These are phyloP conservation scores for Thyatira batis DNA, from an alignment of 2,888 invertebrate genomes.

Conservation along the genomic window DNA sequence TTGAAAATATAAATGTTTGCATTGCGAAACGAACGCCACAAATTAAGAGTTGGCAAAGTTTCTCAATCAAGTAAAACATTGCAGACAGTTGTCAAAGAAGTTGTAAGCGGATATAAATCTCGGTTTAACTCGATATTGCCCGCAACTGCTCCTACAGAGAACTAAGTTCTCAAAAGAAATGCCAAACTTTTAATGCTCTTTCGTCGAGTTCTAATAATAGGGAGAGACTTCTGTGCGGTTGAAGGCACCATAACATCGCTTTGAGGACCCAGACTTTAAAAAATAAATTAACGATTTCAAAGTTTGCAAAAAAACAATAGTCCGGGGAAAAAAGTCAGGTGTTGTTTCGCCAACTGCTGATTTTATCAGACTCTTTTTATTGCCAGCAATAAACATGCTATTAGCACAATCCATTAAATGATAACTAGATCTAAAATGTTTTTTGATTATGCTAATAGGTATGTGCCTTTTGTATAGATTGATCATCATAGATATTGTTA, in stretches of 20 bases:
- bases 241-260: neutral
- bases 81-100: constrained; percentile 63
- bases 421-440: neutral
- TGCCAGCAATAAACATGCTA: constrained; percentile 15
- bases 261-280: neutral
- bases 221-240: constrained; percentile 52
- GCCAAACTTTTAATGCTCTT: constrained; percentile 71
- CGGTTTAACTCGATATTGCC: constrained; percentile 65
- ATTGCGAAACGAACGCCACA: constrained; percentile 8
- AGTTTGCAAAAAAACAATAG: too few relatives aligned
- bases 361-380: constrained; percentile 17
- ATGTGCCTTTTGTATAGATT: too few relatives aligned
- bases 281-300: neutral
- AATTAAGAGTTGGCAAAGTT: constrained; percentile 46
- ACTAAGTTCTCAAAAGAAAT: constrained; percentile 63
- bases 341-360: constrained; percentile 19
- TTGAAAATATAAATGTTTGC: constrained; percentile 1
- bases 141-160: constrained; percentile 50
- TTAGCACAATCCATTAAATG: neutral
- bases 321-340: too few relatives aligned
- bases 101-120: constrained; percentile 70
- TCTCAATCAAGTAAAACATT: constrained; percentile 56
- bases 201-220: constrained; percentile 64
- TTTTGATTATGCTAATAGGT: neutral
- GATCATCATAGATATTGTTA: too few relatives aligned